Evolutionary conservation across 2,888 invertebrate genomes (phyloP).

Genomic region (Leucophora obtusa): DNA sequence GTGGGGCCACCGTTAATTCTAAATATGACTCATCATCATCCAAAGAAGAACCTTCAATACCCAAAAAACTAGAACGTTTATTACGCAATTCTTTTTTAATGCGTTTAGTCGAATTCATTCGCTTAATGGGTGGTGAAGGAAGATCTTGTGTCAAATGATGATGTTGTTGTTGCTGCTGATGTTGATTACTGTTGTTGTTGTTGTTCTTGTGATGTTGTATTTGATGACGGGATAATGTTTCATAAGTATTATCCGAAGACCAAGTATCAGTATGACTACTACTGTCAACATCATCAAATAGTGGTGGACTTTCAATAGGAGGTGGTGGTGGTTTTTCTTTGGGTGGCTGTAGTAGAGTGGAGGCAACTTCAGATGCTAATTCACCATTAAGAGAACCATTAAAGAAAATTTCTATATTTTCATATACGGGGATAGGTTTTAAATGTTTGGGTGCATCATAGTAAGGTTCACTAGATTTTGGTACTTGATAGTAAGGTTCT

Average conservation of each 20-base stretch:
- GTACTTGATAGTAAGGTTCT: constrained; percentile 78
- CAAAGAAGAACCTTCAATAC: constrained; percentile 86
- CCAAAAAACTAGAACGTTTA: constrained; percentile 91
- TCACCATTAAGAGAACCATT: constrained; percentile 67
- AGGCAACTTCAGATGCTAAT: constrained; percentile 1
- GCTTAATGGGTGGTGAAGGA: constrained; percentile 81
- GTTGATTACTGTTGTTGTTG: constrained; percentile 66
- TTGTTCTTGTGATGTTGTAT: constrained; percentile 65
- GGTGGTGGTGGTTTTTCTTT: constrained; percentile 92
- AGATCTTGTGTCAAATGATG: constrained; percentile 62
- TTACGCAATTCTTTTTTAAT: constrained; percentile 91
- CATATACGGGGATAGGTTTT: constrained; percentile 81
- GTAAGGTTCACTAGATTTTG: constrained; percentile 77
- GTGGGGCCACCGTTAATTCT: constrained; percentile 84
- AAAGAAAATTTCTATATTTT: constrained; percentile 82
- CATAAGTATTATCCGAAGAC: constrained; percentile 76
- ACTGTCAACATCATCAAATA: constrained; percentile 60
- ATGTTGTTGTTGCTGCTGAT: constrained; percentile 65
- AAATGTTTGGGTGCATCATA: constrained; percentile 78
- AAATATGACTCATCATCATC: constrained; percentile 83
- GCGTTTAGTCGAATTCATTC: constrained; percentile 89
- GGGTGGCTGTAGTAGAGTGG: constrained; percentile 83
- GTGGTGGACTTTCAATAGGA: constrained; percentile 79
- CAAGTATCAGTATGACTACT: constrained; percentile 69
- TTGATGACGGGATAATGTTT: constrained; percentile 71